Conservation (phyloP, 2,113 vertebrate genomes). For the Silurus meridionalis region DNA sequence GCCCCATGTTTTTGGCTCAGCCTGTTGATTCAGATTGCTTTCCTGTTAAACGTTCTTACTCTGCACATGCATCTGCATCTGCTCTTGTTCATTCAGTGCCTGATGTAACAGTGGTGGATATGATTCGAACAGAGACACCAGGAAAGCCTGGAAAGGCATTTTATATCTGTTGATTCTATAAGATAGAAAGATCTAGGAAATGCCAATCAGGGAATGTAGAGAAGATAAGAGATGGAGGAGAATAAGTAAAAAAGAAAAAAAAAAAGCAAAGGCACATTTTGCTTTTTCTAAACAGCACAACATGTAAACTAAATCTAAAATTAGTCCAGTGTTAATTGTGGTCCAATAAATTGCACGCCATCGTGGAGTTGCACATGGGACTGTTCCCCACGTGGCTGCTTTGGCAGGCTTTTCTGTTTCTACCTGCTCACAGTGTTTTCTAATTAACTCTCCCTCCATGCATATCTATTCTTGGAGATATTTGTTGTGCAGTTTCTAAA, state of each 20-base stretch:
- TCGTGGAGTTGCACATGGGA: background rate
- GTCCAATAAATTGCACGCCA: background rate
- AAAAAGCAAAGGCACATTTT: background rate
- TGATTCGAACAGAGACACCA: background rate
- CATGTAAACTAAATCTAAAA: background rate
- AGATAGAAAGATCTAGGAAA: slow-evolving; percentile 18
- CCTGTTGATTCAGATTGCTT: too few relatives aligned
- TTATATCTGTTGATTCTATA: background rate
- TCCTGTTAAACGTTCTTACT: too few relatives aligned
- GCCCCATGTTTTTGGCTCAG: too few relatives aligned
- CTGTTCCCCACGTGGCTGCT: background rate
- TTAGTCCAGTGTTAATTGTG: background rate
- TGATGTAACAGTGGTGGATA: background rate
- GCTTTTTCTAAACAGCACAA: background rate
- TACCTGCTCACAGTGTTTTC: background rate
- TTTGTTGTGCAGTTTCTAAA: background rate
- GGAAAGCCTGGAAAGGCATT: background rate
- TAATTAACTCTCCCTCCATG: background rate
- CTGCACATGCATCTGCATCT: too few relatives aligned
- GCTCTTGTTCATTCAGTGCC: too few relatives aligned
- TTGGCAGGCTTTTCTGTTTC: background rate
- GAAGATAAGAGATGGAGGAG: background rate
- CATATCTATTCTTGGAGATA: background rate
- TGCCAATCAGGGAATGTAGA: slow-evolving; percentile 22
- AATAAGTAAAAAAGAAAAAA: background rate